These are phyloP conservation scores for Protophormia terraenovae DNA, from an alignment of 2,888 invertebrate species.

Conservation along the genomic window DNA sequence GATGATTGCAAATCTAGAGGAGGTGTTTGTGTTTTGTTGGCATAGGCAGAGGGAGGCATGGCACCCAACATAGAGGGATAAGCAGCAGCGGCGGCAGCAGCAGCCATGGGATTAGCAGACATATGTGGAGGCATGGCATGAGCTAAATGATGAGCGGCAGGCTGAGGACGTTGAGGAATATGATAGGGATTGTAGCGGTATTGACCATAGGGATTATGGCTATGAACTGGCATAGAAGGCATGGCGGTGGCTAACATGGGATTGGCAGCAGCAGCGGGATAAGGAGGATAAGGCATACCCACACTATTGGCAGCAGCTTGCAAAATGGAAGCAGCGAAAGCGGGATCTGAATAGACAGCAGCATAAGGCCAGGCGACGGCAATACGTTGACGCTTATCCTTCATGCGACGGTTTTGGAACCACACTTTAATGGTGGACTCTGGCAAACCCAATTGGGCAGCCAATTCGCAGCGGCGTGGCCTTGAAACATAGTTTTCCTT, in stretches of 20 bases:
- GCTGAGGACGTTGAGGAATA: constrained; percentile 81
- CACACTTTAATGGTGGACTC: constrained; percentile 99
- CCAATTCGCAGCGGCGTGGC: constrained; percentile 96
- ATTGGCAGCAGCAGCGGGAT: constrained; percentile 83
- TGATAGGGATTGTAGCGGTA: constrained; percentile 83
- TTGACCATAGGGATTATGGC: constrained; percentile 77
- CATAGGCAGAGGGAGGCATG: constrained; percentile 70
- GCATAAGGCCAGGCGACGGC: constrained; percentile 98
- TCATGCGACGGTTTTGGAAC: constrained; percentile 86
- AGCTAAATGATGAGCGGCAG: constrained; percentile 75
- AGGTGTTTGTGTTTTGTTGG: constrained; percentile 77
- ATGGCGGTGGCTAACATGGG: constrained; percentile 81
- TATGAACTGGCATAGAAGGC: constrained; percentile 83
- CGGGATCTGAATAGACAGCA: constrained; percentile 96
- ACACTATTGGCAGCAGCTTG: constrained; percentile 92
- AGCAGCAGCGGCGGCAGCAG: constrained; percentile 72
- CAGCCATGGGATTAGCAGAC: constrained; percentile 77
- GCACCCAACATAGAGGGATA: constrained; percentile 74
- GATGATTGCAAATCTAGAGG: constrained; percentile 81
- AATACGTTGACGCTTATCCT: constrained; percentile 97
- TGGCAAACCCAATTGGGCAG: constrained; percentile 94
- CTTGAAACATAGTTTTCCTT: constrained; percentile 98
- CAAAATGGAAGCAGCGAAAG: constrained; percentile 94
- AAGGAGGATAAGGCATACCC: constrained; percentile 84
- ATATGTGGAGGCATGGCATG: constrained; percentile 78